phyloP scores from a whole-genome alignment of 2,888 invertebrate genomes.

The Sceliomorpha sp. region DNA sequence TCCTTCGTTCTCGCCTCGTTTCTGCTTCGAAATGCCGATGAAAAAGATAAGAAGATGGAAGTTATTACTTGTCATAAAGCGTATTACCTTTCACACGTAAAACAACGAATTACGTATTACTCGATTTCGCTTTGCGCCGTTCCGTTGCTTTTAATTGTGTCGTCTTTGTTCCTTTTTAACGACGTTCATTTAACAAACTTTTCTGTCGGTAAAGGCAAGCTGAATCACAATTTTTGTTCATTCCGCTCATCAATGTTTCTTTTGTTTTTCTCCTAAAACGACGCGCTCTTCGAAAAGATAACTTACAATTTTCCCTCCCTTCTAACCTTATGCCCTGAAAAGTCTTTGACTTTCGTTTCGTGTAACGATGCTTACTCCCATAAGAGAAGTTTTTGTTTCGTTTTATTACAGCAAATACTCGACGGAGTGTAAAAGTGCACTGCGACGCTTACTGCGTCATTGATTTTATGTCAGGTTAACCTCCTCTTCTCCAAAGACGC shows the following conservation, averaged over 20 bases:
- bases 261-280: no score
- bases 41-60: neutral
- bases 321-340: no score
- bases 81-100: neutral
- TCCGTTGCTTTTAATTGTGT: no score
- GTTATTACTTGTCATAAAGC: neutral
- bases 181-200: no score
- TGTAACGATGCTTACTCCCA: neutral
- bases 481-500: conserved; percentile 21
- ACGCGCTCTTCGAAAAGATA: no score
- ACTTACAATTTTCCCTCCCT: no score
- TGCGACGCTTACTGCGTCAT: conserved; percentile 25
- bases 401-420: conserved; percentile 10
- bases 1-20: neutral
- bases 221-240: no score
- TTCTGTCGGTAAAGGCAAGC: no score
- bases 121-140: neutral
- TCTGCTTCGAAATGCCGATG: conserved; percentile 3
- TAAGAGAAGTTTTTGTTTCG: conserved; percentile 7
- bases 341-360: neutral
- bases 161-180: no score
- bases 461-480: conserved; percentile 46
- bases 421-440: conserved; percentile 16
- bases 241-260: no score
- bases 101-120: neutral